Conservation (phyloP, 37 sponge, comb jelly and placozoan genomes). For the Chondrosia reniformis region DNA sequence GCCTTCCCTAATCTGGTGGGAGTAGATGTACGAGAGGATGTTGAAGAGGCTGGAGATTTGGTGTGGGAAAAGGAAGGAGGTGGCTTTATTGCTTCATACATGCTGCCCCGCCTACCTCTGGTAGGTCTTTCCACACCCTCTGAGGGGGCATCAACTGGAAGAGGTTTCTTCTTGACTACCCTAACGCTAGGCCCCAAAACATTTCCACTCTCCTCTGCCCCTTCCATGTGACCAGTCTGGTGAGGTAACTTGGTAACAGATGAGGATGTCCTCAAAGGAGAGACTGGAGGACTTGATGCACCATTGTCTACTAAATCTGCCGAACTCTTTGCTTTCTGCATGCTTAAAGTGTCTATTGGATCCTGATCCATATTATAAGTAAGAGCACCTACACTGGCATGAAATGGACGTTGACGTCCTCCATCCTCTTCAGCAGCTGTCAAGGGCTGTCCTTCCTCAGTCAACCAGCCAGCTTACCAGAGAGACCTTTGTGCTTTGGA, state of each 20-base stretch:
- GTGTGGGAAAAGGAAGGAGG: background rate
- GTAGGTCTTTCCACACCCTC: background rate
- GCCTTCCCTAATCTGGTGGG: too few relatives aligned
- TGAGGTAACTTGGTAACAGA: too few relatives aligned
- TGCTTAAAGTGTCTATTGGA: too few relatives aligned
- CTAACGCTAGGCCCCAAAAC: background rate
- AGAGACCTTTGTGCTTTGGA: background rate
- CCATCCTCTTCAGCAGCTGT: too few relatives aligned
- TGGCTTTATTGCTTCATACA: slow-evolving; percentile 11
- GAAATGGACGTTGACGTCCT: too few relatives aligned
- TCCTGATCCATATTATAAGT: too few relatives aligned
- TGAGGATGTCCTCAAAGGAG: too few relatives aligned
- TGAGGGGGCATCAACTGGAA: background rate
- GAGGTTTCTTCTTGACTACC: background rate
- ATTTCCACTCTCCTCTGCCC: background rate
- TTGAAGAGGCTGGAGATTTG: background rate
- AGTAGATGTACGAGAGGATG: background rate
- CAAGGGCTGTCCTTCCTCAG: background rate
- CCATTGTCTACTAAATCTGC: too few relatives aligned
- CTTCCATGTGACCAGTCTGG: too few relatives aligned
- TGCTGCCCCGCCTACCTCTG: slow-evolving; percentile 4
- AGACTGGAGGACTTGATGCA: too few relatives aligned
- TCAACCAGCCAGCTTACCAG: background rate
- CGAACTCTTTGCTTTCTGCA: too few relatives aligned
- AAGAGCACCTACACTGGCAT: too few relatives aligned